Evolutionary conservation across 1,140 invertebrate species (phyloP), one percentile per base, ranked within the genome.

Genomic region (Nylanderia fulva): DNA sequence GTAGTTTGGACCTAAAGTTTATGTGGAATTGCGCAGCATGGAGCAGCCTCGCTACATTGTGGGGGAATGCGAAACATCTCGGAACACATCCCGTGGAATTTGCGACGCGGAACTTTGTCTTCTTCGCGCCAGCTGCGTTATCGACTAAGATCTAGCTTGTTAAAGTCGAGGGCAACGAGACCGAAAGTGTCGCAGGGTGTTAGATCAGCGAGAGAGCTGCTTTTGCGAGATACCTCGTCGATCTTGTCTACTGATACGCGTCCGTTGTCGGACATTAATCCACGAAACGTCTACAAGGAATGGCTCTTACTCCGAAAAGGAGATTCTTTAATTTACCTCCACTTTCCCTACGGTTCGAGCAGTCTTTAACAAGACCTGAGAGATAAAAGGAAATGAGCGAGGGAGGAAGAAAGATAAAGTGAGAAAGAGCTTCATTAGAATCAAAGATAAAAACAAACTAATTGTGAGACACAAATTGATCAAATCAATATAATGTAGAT

Each of bases 161-260:
- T 82, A 33, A 72, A 82, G 27, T 60, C 52, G 52, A 82, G 54
- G 29, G n/a, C 77, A 82, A 82, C 66, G 36, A 82, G 36, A 72
- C 29, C 66, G 77, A 82, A 82, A 72, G 66, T 82, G 66, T 82
- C 77, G 66, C 77, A 45, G 77, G 24, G 36, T 71, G 64, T 82
- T 45, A 45, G 52, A 82, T 58, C 77, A 72, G 77, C 36, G 27
- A 82, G 29, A 42, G 39, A 27, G n/a, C 66, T 58, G 36, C 77
- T 82, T 82, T 82, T 72, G 77, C 77, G 33, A 82, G 77, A 27
- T 82, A 82, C 66, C 64, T 82, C 77, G 54, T 72, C 66, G 54
- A 82, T 82, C 77, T 82, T 72, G 77, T 72, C 77, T 60, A 82
- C 56, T 45, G 77, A 72, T 82, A 82, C n/a, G 8, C 29, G 36